These are phyloP conservation scores for Barbus barbus DNA, from an alignment of 2,113 vertebrate genomes.

Conservation along the genomic window DNA sequence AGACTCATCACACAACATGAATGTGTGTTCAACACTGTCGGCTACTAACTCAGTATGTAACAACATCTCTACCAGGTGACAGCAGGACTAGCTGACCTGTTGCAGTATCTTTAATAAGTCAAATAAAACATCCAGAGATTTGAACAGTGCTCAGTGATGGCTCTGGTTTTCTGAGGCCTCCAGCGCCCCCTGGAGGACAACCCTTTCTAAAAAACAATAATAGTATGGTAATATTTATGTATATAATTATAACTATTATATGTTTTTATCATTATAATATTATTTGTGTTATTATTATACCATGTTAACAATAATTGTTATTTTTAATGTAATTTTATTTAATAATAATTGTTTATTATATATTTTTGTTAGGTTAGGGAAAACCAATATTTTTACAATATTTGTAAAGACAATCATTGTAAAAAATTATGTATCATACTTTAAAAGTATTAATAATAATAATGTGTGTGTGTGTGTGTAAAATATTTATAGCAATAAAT, in stretches of 20 bases:
- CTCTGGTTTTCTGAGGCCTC: not conserved
- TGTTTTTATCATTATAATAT: too few species aligned
- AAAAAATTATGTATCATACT: too few species aligned
- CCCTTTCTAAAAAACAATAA: too few species aligned
- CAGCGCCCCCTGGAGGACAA: not conserved
- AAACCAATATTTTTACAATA: too few species aligned
- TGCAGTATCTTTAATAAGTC: not conserved
- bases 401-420: too few species aligned
- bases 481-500: too few species aligned
- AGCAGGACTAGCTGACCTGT: not conserved
- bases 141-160: not conserved
- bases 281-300: not conserved
- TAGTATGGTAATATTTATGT: too few species aligned
- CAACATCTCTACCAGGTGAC: not conserved
- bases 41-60: not conserved
- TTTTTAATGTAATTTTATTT: not conserved
- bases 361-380: too few species aligned
- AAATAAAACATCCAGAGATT: not conserved
- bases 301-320: not conserved
- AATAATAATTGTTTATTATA: too few species aligned
- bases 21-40: not conserved
- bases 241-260: too few species aligned
- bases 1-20: not conserved
- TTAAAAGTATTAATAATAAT: too few species aligned
- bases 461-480: too few species aligned